Conservation (phyloP, 2,113 vertebrate species). For the Syrmaticus mikado region DNA sequence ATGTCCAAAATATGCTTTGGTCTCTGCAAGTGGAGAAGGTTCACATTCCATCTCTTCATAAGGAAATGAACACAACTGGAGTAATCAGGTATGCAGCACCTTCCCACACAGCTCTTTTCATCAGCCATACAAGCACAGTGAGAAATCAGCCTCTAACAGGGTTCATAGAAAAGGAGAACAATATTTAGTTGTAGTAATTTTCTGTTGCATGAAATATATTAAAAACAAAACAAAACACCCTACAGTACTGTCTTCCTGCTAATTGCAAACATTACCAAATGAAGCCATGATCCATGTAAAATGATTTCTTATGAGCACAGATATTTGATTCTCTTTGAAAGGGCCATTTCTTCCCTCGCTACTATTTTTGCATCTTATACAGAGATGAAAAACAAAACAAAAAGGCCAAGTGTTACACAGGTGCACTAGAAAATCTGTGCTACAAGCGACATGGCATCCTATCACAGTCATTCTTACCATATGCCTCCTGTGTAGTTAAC, state of each 20-base stretch:
- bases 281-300: neutral
- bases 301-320: neutral
- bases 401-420: neutral
- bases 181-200: neutral
- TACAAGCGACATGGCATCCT: neutral
- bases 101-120: constrained; percentile 5
- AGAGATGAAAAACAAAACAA: neutral
- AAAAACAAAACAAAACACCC: neutral
- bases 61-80: constrained; percentile 48
- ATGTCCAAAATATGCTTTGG: constrained; percentile 56
- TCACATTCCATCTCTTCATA: constrained; percentile 56
- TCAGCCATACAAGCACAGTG: neutral
- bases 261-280: neutral
- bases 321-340: neutral
- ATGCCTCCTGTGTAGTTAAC: neutral
- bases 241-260: neutral
- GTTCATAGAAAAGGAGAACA: neutral
- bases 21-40: neutral
- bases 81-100: constrained; percentile 41
- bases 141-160: neutral
- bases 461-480: neutral
- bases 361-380: neutral
- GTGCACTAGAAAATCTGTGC: neutral
- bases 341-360: neutral
- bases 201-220: neutral